Evolutionary conservation across 2,888 invertebrate species (phyloP), one percentile per base, ranked within the genome.

Genomic region (Melieria picta): DNA sequence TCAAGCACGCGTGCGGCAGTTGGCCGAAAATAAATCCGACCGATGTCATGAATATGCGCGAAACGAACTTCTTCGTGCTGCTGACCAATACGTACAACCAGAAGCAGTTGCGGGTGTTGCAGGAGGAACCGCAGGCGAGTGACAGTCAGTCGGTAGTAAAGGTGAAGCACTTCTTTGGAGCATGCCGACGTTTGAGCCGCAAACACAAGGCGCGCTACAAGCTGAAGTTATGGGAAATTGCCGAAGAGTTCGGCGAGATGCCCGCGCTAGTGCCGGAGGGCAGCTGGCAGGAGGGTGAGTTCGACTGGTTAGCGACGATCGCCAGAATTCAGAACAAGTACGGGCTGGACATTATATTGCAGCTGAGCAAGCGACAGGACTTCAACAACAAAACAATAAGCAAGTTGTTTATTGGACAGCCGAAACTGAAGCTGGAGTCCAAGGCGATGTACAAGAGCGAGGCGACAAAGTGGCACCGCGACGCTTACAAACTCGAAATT

Each of bases 11-110:
- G 52, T 85, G 85, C 69, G 85, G 85, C 45, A 86, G 81, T 48
- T 85, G 85, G 85, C 75, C 80, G 1, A 80, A 78, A 52, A 75
- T 81, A 4, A 80, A 86, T 78, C 84, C 85, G 4, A 82, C 84
- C 4, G 79, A 80, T 7, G 74, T 72, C 4, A 71, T 69, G 3
- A 70, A 71, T 30, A 78, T 80, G 0, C 74, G 81, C 4, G 82
- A 84, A 65, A 83, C 83, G 5, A 84, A 79, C 58, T 79, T 80
- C 58, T 79, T 79, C 45, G 79, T 78, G 55, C 72, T 80, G 58
- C 65, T 85, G 64, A 69, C 77, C n/a, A 76, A 75, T n/a, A 77
- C 80, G 1, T 84, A 80, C 57, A 72, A 75, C 13, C 82, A 81
- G 65, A 83, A 83, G 56, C 84, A 81, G 74, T 75, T 82, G 62